Conservation (phyloP, 2,888 invertebrate genomes). For the Cistogaster globosa region DNA sequence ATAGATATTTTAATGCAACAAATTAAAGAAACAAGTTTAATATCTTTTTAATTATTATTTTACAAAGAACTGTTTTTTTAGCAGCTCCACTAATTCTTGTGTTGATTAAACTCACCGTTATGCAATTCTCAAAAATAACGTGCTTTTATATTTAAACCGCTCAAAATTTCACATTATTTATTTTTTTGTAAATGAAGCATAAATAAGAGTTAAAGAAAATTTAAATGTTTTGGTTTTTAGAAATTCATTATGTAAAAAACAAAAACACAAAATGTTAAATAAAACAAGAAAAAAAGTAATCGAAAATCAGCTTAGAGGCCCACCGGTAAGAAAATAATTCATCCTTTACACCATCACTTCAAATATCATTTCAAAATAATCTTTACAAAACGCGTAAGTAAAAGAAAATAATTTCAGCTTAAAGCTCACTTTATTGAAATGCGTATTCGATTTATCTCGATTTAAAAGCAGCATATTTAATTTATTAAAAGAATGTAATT, state of each 20-base stretch:
- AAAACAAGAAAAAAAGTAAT: slow-evolving; percentile 33
- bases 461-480: too few species aligned
- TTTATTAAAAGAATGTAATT: too few species aligned
- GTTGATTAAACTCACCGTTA: slow-evolving; percentile 71
- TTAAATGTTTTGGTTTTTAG: slow-evolving; percentile 72
- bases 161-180: slow-evolving; percentile 67
- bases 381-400: too few species aligned
- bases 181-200: slow-evolving; percentile 73
- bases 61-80: slow-evolving; percentile 54
- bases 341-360: not conserved
- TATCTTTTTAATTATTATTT: slow-evolving; percentile 45
- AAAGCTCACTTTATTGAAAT: too few species aligned
- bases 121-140: slow-evolving; percentile 70
- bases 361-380: not conserved
- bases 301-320: not conserved
- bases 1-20: slow-evolving; percentile 5
- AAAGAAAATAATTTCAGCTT: too few species aligned
- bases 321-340: not conserved
- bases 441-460: too few species aligned
- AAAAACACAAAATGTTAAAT: slow-evolving; percentile 41
- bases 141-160: slow-evolving; percentile 67
- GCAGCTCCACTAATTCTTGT: slow-evolving; percentile 56
- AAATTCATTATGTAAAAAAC: slow-evolving; percentile 64
- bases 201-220: slow-evolving; percentile 72
- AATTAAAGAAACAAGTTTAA: slow-evolving; percentile 40